Conservation (phyloP, 1,140 invertebrate genomes). For the Aphaenogaster rudis region DNA sequence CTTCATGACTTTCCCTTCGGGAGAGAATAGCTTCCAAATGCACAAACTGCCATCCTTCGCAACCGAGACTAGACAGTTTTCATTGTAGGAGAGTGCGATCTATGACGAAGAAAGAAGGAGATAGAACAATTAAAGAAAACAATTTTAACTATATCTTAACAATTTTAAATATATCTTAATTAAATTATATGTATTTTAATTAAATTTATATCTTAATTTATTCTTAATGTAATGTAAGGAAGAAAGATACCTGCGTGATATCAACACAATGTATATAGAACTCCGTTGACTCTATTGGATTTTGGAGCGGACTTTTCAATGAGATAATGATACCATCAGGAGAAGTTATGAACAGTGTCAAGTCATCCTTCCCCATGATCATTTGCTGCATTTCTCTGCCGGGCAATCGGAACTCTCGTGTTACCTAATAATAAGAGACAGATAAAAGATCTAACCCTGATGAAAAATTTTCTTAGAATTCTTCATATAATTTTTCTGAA, state of each 20-base stretch:
- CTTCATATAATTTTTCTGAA: too few species aligned
- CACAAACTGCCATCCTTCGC: conserved; percentile 93
- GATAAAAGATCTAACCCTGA: neutral
- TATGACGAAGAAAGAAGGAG: conserved; percentile 71
- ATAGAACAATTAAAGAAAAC: neutral
- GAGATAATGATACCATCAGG: conserved; percentile 91
- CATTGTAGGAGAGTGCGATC: conserved; percentile 92
- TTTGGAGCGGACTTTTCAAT: conserved; percentile 92
- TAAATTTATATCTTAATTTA: neutral
- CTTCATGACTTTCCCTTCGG: conserved; percentile 91
- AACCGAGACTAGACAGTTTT: conserved; percentile 92
- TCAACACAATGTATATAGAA: conserved; percentile 91
- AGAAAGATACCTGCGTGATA: conserved; percentile 87
- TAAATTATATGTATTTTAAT: neutral
- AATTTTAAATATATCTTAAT: neutral
- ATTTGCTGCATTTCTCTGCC: conserved; percentile 70
- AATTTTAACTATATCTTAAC: neutral
- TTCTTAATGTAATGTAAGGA: neutral
- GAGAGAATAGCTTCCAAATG: conserved; percentile 93
- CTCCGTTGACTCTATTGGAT: conserved; percentile 90
- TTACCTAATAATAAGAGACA: conserved; percentile 71
- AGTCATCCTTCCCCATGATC: conserved; percentile 87
- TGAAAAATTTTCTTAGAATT: too few species aligned
- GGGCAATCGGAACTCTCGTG: conserved; percentile 66
- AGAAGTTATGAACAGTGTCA: conserved; percentile 92